Percentiles rank a stretch among this genome's conserved stretches.
Evolutionary conservation across 1,140 invertebrate species (phyloP).

Genomic region (Macrotrachela quadricornifera): DNA sequence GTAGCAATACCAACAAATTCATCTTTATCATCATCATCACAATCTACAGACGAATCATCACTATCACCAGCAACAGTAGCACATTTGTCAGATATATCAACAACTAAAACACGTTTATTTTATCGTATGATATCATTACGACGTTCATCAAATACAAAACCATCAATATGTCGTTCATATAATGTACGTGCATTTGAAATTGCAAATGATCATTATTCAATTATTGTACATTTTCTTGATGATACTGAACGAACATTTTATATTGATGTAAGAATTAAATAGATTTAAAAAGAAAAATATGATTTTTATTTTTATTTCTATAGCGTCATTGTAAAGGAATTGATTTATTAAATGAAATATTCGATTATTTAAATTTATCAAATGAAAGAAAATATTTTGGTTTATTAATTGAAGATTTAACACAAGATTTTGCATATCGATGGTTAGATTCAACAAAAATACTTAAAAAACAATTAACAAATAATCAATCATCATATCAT

Average conservation of each 20-base stretch:
- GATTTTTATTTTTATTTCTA: constrained; percentile 6
- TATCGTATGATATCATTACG: too few species aligned
- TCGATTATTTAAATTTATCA: neutral
- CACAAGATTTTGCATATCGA: neutral
- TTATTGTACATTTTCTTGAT: constrained; percentile 66
- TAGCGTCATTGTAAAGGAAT: neutral
- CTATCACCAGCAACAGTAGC: too few species aligned
- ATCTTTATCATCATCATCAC: too few species aligned
- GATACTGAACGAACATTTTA: constrained; percentile 78
- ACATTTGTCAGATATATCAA: too few species aligned
- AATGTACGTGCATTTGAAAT: too few species aligned
- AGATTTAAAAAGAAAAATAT: neutral
- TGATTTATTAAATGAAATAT: neutral
- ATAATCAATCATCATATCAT: constrained; percentile 29
- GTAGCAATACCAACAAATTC: too few species aligned
- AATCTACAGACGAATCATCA: too few species aligned
- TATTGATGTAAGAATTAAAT: constrained; percentile 53
- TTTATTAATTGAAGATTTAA: constrained; percentile 5
- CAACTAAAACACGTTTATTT: too few species aligned
- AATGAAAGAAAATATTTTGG: neutral
- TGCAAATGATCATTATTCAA: neutral
- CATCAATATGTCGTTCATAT: too few species aligned
- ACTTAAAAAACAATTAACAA: neutral
- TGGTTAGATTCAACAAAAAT: neutral
- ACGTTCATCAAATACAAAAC: too few species aligned